A percentile compares a stretch with the other conserved stretches of the same genome.
Conservation (phyloP, 92 coral and sea anemone genomes). For the Epizoanthus rinbou region DNA sequence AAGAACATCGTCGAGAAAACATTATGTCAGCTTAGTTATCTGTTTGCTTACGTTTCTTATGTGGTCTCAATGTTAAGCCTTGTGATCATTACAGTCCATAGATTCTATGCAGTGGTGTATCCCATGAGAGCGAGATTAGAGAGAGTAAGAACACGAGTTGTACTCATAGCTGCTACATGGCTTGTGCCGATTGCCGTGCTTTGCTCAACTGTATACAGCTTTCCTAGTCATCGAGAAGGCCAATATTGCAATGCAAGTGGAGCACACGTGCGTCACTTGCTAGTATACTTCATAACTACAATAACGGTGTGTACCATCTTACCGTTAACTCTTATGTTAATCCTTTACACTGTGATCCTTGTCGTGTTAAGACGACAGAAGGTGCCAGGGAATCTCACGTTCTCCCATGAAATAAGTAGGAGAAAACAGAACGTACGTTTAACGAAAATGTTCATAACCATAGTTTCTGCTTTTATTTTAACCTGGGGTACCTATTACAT, state of each 20-base stretch:
- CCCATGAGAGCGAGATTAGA: slow-evolving; percentile 21
- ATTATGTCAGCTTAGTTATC: too few species aligned
- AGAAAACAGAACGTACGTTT: slow-evolving; percentile 15
- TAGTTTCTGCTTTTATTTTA: not conserved
- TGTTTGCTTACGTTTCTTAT: not conserved
- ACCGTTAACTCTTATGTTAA: not conserved
- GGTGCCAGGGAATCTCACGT: slow-evolving; percentile 6
- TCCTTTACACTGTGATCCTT: slow-evolving; percentile 4
- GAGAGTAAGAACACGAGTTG: too few species aligned
- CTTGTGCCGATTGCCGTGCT: too few species aligned
- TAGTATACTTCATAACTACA: not conserved
- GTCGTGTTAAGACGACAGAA: not conserved
- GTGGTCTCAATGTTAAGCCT: slow-evolving; percentile 8
- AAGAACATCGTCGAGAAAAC: too few species aligned
- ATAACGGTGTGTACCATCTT: not conserved
- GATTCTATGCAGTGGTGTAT: slow-evolving; percentile 9
- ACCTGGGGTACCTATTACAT: not conserved
- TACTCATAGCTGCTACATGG: too few species aligned
- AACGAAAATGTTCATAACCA: slow-evolving; percentile 29
- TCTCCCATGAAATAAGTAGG: not conserved
- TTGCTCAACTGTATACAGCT: too few species aligned
- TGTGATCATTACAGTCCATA: slow-evolving; percentile 5
- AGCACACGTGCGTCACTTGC: too few species aligned
- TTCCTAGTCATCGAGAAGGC: too few species aligned
- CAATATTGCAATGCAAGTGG: too few species aligned